Base-by-base conservation (phyloP, 2,113 vertebrate genomes). In the Chionis minor region DNA sequence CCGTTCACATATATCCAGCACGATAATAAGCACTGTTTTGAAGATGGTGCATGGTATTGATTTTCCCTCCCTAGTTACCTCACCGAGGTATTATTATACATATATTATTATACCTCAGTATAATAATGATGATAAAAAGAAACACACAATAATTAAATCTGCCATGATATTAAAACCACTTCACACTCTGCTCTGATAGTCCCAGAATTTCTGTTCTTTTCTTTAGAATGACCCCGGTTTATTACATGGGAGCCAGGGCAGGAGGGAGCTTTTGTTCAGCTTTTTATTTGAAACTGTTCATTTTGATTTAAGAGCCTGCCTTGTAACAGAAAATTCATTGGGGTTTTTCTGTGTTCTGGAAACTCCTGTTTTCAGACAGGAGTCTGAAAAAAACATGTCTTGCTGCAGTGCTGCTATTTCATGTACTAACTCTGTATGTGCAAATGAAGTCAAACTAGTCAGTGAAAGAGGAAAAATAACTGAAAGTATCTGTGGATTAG, bases 261-360 rank as follows among this genome's bases (percentile, higher is more conserved):
- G 77, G 28, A 93, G 67, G 55, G 44, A 78, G 12, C 35, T 91
- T 94, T 92, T 90, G 74, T 88, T 91, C 87, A 65, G 45, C 54
- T 81, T 84, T 89, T 91, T 90, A 40, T 90, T 67, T 80, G 65
- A 90, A 94, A 44, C 38, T 52, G 40, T 91, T 91, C 4, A 85
- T 94, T 80, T 91, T 81, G 6, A 85, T 93, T 82, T 73, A 92
- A 95, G 49, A 88, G 70, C 23, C 55, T 87, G 28, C 66, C 87
- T 88, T 56, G 35, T 63, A 49, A 71, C 40, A 81, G 69, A 88
- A 86, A 74, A 79, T 72, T 80, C 51, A 61, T 38, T 51, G 56
- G 56, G 56, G 42, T 69, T 93, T 94, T 88, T 84, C 63, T 86
- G 40, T 71, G 8, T 94, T 74, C 69, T 90, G 49, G 42, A 79